Base-by-base conservation (phyloP, 2,888 invertebrate species). In the Agrilus cyanescens region DNA sequence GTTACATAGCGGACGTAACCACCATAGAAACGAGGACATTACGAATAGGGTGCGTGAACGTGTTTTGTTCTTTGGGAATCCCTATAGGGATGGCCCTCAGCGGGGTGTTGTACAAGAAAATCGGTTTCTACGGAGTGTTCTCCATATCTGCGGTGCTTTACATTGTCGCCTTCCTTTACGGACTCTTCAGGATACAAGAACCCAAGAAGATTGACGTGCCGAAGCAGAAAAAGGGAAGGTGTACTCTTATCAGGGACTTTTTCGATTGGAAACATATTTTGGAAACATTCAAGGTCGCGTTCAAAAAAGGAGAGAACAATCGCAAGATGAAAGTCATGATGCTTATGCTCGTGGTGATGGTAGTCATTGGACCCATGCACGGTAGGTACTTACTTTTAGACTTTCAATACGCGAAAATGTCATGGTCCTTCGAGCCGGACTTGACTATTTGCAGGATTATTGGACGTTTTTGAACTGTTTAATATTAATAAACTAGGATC, bases 1-100 rank as follows among this genome's bases (percentile, higher is more conserved):
- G 87, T 66, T 91, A 90, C 60, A 82, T 93, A 45, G 86, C 82
- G 2, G 89, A 91, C 59, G 82, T 89, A 12, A 88, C 90, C 3
- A 81, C 83, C 3, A 78, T 85, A 49, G 82, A 88, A 62, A 83
- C 82, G 53, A 76, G 90, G 53, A 91, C 91, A 15, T 70, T 87
- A 37, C 69, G 91, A 48, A 87, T 93, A 55, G 89, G 90, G 18
- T 80, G 91, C 40, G 82, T 89, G 49, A 93, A 93, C 67, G 76
- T 90, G 6, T 90, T 89, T 65, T 81, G 88, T 53, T 90, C 90
- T 1, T 69, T 91, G 37, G 89, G 91, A 16, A 83, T 89, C 43
- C 89, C 91, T 1, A 76, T 91, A 8, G 93, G 93, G n/a, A 82
- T 88, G 57, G 87, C 89, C 4, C 69, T 88, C 4, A 89, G 89